phyloP scores from a whole-genome alignment of 2,888 invertebrate species.

The Phalangium opilio region DNA sequence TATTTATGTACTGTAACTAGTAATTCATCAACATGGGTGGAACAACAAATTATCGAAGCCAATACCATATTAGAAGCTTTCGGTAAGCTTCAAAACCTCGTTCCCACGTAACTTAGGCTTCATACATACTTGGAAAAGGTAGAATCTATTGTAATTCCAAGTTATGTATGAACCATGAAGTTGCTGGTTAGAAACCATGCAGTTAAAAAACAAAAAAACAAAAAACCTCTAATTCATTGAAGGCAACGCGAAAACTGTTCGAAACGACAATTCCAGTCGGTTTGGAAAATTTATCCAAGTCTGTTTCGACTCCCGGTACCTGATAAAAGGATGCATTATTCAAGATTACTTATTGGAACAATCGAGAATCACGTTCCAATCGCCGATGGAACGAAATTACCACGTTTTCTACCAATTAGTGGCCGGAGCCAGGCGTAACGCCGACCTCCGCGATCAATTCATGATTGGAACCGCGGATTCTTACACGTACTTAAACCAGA shows the following conservation, averaged over 20 bases:
- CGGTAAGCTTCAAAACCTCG: conserved; percentile 52
- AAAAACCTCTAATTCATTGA: conserved; percentile 22
- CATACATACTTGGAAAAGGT: too few relatives aligned
- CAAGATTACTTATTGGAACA: conserved; percentile 80
- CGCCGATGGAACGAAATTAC: conserved; percentile 71
- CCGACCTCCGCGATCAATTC: conserved; percentile 38
- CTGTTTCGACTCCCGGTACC: conserved; percentile 71
- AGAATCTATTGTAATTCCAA: too few relatives aligned
- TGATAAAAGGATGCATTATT: conserved; percentile 78
- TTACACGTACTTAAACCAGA: conserved; percentile 62
- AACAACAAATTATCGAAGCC: conserved; percentile 84
- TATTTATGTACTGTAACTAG: conserved; percentile 71
- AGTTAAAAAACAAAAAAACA: too few relatives aligned
- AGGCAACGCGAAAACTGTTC: conserved; percentile 85
- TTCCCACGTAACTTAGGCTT: too few relatives aligned
- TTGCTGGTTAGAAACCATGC: too few relatives aligned
- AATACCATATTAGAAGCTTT: conserved; percentile 86
- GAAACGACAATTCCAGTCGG: conserved; percentile 81
- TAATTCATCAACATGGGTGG: conserved; percentile 77
- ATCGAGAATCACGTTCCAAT: conserved; percentile 76
- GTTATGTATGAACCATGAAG: too few relatives aligned
- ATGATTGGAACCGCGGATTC: conserved; percentile 56
- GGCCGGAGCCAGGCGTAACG: conserved; percentile 45
- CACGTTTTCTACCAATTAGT: conserved; percentile 84
- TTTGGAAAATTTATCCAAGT: conserved; percentile 95